Evolutionary conservation across 1,140 invertebrate genomes (phyloP).

Genomic region (Drosophila oshimai): DNA sequence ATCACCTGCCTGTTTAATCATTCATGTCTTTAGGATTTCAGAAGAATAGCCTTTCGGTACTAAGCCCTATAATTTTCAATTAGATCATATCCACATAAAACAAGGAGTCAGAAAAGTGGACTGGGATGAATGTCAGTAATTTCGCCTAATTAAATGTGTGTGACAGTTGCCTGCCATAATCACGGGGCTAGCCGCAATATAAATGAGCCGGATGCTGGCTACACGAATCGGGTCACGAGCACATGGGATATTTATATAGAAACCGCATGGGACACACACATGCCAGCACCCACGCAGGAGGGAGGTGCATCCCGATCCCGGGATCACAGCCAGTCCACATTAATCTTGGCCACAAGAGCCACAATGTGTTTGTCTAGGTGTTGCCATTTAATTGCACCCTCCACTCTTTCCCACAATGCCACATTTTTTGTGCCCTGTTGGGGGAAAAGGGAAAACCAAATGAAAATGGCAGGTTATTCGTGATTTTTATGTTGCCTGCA

Average conservation of each 20-base stretch:
- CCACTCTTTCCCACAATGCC: not conserved
- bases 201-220: constrained; percentile 50
- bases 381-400: constrained; percentile 60
- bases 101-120: not conserved
- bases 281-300: not conserved
- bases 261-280: constrained; percentile 46
- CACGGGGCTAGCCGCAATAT: constrained; percentile 50
- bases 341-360: constrained; percentile 57
- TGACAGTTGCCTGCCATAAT: constrained; percentile 54
- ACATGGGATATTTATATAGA: constrained; percentile 3
- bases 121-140: constrained; percentile 38
- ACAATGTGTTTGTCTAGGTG: constrained; percentile 67
- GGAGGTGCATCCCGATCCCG: constrained; percentile 21
- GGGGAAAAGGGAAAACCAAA: constrained; percentile 1
- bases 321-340: constrained; percentile 32
- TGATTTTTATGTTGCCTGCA: constrained; percentile 65
- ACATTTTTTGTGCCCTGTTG: not conserved
- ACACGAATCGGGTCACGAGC: constrained; percentile 56
- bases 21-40: no score
- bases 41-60: not conserved
- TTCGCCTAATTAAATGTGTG: constrained; percentile 67
- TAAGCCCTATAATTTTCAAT: constrained; percentile 21
- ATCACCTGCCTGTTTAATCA: no score
- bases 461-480: constrained; percentile 51
- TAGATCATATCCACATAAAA: constrained; percentile 9